Percentiles rank a stretch among this genome's conserved stretches.
These are phyloP conservation scores for Aepyceros melampus DNA, from an alignment of 2,113 vertebrate genomes.

Conservation along the genomic window DNA sequence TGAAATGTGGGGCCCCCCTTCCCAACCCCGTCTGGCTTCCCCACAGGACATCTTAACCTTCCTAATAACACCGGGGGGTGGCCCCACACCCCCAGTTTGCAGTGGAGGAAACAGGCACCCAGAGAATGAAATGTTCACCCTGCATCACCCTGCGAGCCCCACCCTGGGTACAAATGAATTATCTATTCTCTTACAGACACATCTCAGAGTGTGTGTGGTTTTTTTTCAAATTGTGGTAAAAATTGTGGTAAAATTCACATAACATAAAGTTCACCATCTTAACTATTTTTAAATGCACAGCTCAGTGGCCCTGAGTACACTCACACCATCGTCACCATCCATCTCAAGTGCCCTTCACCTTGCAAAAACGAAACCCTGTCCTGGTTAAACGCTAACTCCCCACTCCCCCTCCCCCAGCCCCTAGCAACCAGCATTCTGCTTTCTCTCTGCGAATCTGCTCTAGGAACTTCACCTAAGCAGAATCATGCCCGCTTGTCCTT, in stretches of 20 bases:
- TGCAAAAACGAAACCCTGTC: background rate
- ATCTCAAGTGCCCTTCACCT: background rate
- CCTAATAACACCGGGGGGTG: background rate
- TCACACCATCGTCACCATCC: background rate
- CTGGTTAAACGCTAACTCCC: background rate
- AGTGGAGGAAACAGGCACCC: background rate
- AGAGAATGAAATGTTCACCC: background rate
- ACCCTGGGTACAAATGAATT: background rate
- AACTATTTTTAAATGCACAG: background rate
- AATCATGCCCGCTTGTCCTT: background rate
- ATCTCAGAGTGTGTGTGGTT: background rate
- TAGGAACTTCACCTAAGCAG: background rate
- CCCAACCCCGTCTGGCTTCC: background rate
- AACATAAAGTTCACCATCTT: background rate
- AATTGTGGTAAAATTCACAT: background rate
- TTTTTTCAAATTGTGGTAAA: background rate
- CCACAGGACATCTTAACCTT: background rate
- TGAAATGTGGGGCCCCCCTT: background rate
- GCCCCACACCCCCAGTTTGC: background rate
- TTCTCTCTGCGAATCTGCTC: background rate
- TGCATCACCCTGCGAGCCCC: background rate
- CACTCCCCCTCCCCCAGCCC: background rate
- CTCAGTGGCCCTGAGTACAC: background rate
- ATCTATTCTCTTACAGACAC: background rate
- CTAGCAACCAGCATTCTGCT: background rate